Percentiles rank a stretch among this genome's conserved stretches.
phyloP scores from a whole-genome alignment of 1,140 invertebrate genomes.

The Phenacoccus solenopsis region DNA sequence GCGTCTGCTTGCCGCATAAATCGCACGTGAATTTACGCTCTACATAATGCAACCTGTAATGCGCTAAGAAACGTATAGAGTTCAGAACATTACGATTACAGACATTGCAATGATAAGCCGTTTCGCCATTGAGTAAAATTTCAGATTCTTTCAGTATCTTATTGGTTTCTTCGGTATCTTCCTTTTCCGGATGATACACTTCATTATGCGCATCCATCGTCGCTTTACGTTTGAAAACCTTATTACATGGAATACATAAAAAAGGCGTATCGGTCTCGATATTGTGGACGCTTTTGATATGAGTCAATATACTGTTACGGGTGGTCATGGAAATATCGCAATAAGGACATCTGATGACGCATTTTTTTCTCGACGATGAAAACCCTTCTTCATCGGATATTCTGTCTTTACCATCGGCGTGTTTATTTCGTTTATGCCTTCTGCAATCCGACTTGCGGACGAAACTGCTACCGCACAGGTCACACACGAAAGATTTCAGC shows the following conservation, averaged over 20 bases:
- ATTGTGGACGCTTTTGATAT: neutral
- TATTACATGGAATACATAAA: slow-evolving; percentile 37
- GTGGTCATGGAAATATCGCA: neutral
- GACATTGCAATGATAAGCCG: neutral
- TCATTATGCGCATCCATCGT: slow-evolving; percentile 35
- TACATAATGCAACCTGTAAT: slow-evolving; percentile 33
- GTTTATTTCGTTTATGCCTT: neutral
- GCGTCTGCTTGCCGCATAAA: slow-evolving; percentile 58
- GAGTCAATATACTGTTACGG: neutral
- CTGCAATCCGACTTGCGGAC: neutral
- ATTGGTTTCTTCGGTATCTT: neutral
- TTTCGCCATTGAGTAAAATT: neutral
- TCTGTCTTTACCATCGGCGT: neutral
- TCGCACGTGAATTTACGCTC: slow-evolving; percentile 59
- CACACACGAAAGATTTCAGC: neutral
- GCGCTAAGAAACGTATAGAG: neutral
- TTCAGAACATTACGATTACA: neutral
- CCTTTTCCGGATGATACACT: neutral
- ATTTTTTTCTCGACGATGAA: neutral
- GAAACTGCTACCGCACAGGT: neutral
- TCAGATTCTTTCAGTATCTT: neutral
- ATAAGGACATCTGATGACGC: neutral
- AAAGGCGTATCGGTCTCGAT: slow-evolving; percentile 30
- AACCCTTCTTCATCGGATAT: neutral
- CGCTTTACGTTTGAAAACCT: slow-evolving; percentile 35